Conservation (phyloP, 2,888 invertebrate genomes). For the Phalera bucephala region DNA sequence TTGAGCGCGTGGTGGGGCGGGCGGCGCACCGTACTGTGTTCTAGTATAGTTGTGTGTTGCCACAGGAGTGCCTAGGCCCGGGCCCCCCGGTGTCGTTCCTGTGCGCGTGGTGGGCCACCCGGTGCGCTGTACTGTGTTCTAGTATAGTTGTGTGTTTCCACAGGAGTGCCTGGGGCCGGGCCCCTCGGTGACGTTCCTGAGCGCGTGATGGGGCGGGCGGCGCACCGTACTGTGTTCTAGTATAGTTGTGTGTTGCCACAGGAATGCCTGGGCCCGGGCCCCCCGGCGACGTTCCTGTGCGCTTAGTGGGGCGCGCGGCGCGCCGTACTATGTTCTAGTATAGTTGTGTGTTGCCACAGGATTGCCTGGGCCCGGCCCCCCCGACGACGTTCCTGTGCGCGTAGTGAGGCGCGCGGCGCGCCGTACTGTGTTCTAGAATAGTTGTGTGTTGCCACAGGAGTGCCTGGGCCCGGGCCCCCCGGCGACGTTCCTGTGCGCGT, state of each 20-base stretch:
- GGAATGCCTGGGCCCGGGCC: conserved; percentile 91
- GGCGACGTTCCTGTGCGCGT: conserved; percentile 85
- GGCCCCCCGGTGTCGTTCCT: too few species aligned
- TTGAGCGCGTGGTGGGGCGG: too few species aligned
- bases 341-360: too few species aligned
- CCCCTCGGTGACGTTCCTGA: too few species aligned
- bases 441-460: too few species aligned
- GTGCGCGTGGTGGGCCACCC: too few species aligned
- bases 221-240: background rate
- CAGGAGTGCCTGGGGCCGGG: conserved; percentile 85
- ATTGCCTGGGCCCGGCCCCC: conserved; percentile 91
- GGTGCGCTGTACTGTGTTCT: too few species aligned
- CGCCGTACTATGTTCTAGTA: conserved; percentile 86
- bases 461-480: conserved; percentile 92
- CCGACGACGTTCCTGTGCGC: conserved; percentile 86
- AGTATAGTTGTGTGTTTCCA: background rate
- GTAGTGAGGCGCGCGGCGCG: conserved; percentile 83
- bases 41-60: background rate
- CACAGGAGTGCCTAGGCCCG: background rate
- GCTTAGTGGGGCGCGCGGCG: conserved; percentile 84
- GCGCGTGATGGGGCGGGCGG: too few species aligned
- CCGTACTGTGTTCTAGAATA: conserved; percentile 88
- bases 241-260: conserved; percentile 43
- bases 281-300: conserved; percentile 86
- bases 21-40: too few species aligned